Base-by-base conservation (phyloP, 2,797 vertebrate genomes). In the Uromys caudimaculatus region DNA sequence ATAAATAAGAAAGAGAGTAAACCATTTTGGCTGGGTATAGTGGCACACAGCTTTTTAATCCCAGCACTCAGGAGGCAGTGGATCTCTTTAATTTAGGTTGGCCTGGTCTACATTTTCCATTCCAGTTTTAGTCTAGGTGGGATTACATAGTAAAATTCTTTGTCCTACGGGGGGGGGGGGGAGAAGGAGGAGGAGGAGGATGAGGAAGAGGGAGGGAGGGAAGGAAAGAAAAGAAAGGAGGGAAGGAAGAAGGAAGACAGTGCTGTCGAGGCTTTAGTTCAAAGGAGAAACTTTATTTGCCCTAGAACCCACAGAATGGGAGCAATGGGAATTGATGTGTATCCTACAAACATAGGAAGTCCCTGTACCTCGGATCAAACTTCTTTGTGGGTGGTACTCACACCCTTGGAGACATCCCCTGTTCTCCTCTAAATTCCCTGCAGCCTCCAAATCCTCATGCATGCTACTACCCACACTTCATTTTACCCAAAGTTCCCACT, bases 241-340 rank as follows among this genome's bases (percentile, higher is more conserved):
- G 54, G 47, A 52, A 27, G 14, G 21, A 73, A 16, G 41, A 1
- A 76, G 24, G 24, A 60, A 84, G 41, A 35, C 32, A 89, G 19
- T 8, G 60, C 54, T 89, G 44, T 78, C 7, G 13, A 92, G 62
- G 82, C 27, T 91, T 93, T 67, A 47, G 29, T 69, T 91, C 56
- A 89, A 93, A 64, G 69, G 29, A 54, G 69, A 93, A 85, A 88
- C 12, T 88, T 58, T 79, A 91, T 88, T 88, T 91, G 24, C 67
- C 69, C 50, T 73, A 38, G 8, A 86, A 60, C 85, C 93, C 38
- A 58, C 11, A 89, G 60, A 79, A 90, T 78, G 69, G 75, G 35
- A 67, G 56, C 41, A 93, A 38, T 75, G 69, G 73, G 54, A 95
- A 85, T 67, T 88, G 17, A 14, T 60, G 21, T 77, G 62, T 73